These are phyloP conservation scores for Campaea margaritaria DNA, from an alignment of 2,888 invertebrate genomes.

Conservation along the genomic window DNA sequence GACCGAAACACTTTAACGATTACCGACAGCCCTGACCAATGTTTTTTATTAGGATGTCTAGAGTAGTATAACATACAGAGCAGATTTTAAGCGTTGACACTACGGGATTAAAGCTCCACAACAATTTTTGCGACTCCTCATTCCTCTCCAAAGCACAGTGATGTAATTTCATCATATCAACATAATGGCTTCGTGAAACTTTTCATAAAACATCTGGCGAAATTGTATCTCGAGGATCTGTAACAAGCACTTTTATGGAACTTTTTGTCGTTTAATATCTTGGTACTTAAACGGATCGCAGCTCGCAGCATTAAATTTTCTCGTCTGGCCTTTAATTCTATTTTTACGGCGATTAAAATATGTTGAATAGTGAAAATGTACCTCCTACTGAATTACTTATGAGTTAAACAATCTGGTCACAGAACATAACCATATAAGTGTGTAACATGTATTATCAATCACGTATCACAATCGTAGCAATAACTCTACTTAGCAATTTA, in stretches of 20 bases:
- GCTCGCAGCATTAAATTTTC: slow-evolving; percentile 35
- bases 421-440: no score
- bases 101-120: slow-evolving; percentile 1
- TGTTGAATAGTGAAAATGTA: slow-evolving; percentile 11
- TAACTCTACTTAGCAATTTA: no score
- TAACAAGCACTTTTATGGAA: slow-evolving; percentile 37
- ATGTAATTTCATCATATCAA: slow-evolving; percentile 31
- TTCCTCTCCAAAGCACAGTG: slow-evolving; percentile 19
- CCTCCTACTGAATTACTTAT: no score
- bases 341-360: slow-evolving; percentile 14
- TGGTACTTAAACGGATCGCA: slow-evolving; percentile 38
- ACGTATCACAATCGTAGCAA: no score
- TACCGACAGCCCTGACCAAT: no score
- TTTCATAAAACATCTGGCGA: slow-evolving; percentile 39
- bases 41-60: no score
- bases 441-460: no score
- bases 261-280: slow-evolving; percentile 45
- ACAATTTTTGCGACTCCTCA: slow-evolving; percentile 3
- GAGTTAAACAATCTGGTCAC: no score
- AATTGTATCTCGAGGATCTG: slow-evolving; percentile 36
- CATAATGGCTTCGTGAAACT: slow-evolving; percentile 34
- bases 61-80: no score
- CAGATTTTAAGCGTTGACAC: no score
- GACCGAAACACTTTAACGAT: no score
- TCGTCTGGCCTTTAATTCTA: slow-evolving; percentile 28